Conservation (phyloP, 2,797 vertebrate species). For the Intellagama lesueurii region DNA sequence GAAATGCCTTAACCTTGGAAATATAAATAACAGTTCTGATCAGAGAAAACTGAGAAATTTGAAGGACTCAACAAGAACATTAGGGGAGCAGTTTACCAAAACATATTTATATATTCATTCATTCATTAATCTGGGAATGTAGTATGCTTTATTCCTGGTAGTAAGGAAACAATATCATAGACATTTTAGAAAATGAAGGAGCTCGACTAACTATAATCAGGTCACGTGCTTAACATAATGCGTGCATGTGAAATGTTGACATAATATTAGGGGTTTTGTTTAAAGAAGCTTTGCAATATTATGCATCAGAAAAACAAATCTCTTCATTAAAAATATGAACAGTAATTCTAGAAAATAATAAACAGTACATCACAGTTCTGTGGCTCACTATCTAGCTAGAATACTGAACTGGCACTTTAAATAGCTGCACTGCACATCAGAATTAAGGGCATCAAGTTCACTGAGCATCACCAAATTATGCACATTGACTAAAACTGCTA, state of each 20-base stretch:
- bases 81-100: no score
- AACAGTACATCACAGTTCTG: conserved; percentile 10
- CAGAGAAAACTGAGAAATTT: no score
- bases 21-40: no score
- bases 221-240: neutral
- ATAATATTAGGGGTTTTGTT: neutral
- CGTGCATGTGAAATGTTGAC: neutral
- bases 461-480: neutral
- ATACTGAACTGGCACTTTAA: conserved; percentile 25
- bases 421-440: conserved; percentile 15
- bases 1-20: no score
- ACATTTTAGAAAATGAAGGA: neutral
- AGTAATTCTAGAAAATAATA: neutral
- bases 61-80: no score
- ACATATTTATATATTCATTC: no score
- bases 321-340: conserved; percentile 38
- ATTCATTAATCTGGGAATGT: no score
- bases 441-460: neutral
- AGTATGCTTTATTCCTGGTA: no score
- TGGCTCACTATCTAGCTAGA: neutral
- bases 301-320: neutral
- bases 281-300: conserved; percentile 19
- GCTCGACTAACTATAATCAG: neutral
- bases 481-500: neutral
- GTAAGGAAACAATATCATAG: neutral